Base-by-base conservation (phyloP, 1,140 invertebrate genomes). In the Bathynomus jamesi region DNA sequence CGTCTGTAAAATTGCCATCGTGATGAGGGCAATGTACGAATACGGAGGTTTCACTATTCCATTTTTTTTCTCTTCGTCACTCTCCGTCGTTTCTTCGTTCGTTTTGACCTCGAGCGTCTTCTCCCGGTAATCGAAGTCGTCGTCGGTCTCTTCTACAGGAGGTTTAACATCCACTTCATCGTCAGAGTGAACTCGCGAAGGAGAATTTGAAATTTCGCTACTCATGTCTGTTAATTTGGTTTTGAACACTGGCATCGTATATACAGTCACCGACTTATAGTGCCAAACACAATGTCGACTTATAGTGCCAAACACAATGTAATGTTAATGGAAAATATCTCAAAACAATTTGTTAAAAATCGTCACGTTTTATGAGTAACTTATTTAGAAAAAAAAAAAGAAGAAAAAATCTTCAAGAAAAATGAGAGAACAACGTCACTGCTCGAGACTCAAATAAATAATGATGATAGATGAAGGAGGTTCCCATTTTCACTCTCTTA, bases 1-100 rank as follows among this genome's bases (percentile, higher is more conserved):
- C n/a, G 94, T 95, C 78, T 98, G 95, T 0, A 98, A 85, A 65
- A 99, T 98, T 17, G 96, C 92, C 96, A 98, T 98, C 0, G 96
- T 97, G 78, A 98, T 99, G 0, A 98, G 85, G 0, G 96, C 95
- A 75, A 99, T 98, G 84, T 99, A 99, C 0, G 95, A 98, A 82
- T 98, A 98, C 0, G 96, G 94, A 2, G 96, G 96, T 81, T 99
- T 99, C 24, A 94, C 91, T 28, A 88, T 72, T 0, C 84, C 83
- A 13, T 82, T 76, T 10, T 78, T 79, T 70, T 79, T 78, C 31
- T 79, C 78, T 46, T 75, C 70, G 5, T 72, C 69, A 11, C 63
- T 71, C 27, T 71, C 69, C 4, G 64, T 69, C 11, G 62, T 74
- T 11, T 60, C 30, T 13, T 61, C 32, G 11, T 72, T 64, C 27